Conservation (phyloP, 2,113 vertebrate species). For the Ariopsis seemanni region DNA sequence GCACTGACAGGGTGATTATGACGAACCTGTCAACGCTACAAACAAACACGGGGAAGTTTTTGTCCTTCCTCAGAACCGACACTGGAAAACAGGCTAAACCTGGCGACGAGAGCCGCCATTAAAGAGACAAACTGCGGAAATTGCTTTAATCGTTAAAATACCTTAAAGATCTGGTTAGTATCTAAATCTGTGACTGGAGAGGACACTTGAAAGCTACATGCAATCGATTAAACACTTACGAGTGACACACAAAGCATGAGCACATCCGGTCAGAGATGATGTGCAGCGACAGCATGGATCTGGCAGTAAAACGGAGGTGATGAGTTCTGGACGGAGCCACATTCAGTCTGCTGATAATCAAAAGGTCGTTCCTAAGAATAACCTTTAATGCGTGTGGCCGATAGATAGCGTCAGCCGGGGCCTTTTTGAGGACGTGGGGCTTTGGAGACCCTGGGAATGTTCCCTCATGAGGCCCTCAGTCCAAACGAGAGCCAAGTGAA, state of each 20-base stretch:
- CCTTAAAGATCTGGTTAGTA: conserved; percentile 11
- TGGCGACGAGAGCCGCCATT: not conserved
- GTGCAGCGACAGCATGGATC: not conserved
- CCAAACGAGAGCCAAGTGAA: not conserved
- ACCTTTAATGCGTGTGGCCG: conserved; percentile 25
- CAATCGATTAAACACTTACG: conserved; percentile 13
- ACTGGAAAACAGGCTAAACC: not conserved
- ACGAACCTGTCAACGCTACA: not conserved
- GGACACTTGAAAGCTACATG: not conserved
- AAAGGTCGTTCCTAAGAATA: conserved; percentile 64
- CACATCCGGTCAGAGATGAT: not conserved
- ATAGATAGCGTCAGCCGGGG: conserved; percentile 28
- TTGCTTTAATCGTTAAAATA: not conserved
- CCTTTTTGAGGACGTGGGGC: conserved; percentile 14
- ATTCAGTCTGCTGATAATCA: conserved; percentile 20
- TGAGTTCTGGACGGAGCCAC: conserved; percentile 1
- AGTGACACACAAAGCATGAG: not conserved
- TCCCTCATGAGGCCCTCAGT: not conserved
- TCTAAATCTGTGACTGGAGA: not conserved
- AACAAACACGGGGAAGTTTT: not conserved
- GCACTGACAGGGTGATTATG: not conserved
- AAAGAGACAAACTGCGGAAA: conserved; percentile 14
- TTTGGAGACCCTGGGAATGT: conserved; percentile 8
- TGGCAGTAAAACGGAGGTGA: not conserved
- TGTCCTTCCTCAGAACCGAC: not conserved